Conservation (phyloP, 2,888 invertebrate genomes). For the Trypoxylon attenuatum region DNA sequence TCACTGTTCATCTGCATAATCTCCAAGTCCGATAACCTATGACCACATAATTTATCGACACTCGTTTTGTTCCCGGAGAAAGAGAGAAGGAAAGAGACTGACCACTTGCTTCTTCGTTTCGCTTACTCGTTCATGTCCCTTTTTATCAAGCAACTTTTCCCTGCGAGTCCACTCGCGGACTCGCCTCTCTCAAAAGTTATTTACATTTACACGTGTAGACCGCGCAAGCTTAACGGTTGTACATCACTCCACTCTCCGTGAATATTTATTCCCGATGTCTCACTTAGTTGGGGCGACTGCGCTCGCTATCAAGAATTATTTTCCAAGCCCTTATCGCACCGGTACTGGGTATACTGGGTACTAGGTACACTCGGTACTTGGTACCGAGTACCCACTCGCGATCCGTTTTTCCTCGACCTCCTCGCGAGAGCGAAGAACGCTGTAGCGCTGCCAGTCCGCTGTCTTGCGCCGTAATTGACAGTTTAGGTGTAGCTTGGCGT, state of each 20-base stretch:
- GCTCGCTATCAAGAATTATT: conserved; percentile 10
- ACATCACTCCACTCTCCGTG: not conserved
- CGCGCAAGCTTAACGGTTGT: conserved; percentile 3
- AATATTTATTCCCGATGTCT: conserved; percentile 28
- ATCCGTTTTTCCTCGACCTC: not conserved
- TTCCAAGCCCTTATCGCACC: conserved; percentile 12
- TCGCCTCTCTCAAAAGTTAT: conserved; percentile 5
- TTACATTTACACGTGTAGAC: conserved; percentile 28
- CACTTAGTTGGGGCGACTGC: not conserved
- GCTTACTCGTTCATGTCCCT: no score
- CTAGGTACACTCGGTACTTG: no score
- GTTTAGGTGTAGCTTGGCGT: conserved; percentile 26
- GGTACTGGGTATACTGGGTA: no score
- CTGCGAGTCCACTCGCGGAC: not conserved
- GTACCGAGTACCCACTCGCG: conserved; percentile 2
- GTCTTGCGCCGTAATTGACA: conserved; percentile 21
- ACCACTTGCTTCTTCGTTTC: no score
- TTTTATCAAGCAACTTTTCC: not conserved
- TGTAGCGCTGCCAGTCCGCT: conserved; percentile 4
- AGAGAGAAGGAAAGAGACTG: no score
- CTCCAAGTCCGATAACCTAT: conserved; percentile 48
- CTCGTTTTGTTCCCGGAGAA: conserved; percentile 7
- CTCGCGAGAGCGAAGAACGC: no score
- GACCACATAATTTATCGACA: conserved; percentile 54
- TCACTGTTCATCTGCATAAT: conserved; percentile 49